A percentile compares a stretch with the other conserved stretches of the same genome.
Conservation (phyloP, 2,113 vertebrate genomes). For the Cygnus atratus region DNA sequence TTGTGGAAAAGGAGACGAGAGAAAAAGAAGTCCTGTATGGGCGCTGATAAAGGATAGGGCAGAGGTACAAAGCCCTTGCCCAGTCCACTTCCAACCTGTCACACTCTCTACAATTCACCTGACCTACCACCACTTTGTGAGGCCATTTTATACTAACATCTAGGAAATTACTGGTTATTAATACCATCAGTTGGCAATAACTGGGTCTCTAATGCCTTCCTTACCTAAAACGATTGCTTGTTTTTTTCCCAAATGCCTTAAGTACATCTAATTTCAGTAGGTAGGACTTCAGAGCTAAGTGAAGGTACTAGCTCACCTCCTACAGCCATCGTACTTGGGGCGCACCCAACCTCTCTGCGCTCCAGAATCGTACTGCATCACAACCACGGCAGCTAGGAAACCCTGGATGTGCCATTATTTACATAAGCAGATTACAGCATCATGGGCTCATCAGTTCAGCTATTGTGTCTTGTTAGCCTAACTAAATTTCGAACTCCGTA, state of each 20-base stretch:
- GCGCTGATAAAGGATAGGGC: not conserved
- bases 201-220: not conserved
- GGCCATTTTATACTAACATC: not conserved
- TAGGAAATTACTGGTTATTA: accelerated
- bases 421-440: slow-evolving; percentile 70
- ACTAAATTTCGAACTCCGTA: slow-evolving; percentile 78
- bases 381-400: not conserved
- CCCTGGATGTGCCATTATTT: slow-evolving; percentile 60
- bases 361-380: accelerated
- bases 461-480: slow-evolving; percentile 81
- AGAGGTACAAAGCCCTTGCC: not conserved
- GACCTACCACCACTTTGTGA: not conserved
- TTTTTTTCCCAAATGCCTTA: not conserved
- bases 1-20: not conserved
- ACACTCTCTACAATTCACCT: not conserved
- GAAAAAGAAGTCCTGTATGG: accelerated
- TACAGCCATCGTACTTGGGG: accelerated
- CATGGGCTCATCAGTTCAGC: slow-evolving; percentile 75
- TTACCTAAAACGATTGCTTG: accelerated
- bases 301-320: accelerated
- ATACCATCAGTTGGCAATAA: no score
- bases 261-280: accelerated
- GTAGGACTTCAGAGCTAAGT: not conserved
- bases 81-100: not conserved
- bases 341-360: accelerated